A percentile compares a stretch with the other conserved stretches of the same genome.
Evolutionary conservation across 2,888 invertebrate genomes (phyloP).

Genomic region (Gastrophysa polygoni): DNA sequence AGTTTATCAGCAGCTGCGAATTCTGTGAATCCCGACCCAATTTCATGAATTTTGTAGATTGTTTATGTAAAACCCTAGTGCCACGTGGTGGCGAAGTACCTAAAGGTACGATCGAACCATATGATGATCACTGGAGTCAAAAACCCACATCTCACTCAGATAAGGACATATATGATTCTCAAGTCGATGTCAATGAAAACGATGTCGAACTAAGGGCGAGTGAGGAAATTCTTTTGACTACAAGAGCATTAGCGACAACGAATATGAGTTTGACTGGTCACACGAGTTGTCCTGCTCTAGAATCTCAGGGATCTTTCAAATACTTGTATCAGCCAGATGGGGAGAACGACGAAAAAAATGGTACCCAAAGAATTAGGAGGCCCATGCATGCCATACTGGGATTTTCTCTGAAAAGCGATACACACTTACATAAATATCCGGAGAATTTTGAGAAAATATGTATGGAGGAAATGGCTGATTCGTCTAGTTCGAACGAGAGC

Average conservation of each 20-base stretch:
- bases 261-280: slow-evolving; percentile 12
- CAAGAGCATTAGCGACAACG: background rate
- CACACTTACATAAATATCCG: background rate
- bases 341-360: background rate
- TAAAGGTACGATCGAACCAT: background rate
- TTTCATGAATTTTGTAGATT: slow-evolving; percentile 19
- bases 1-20: slow-evolving; percentile 1
- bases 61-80: slow-evolving; percentile 13
- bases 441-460: background rate
- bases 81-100: background rate
- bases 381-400: slow-evolving; percentile 17
- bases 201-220: background rate
- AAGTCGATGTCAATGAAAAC: background rate
- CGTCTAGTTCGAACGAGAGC: slow-evolving; percentile 39
- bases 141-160: background rate
- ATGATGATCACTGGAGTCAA: background rate
- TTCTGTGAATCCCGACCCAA: slow-evolving; percentile 1
- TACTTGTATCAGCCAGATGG: slow-evolving; percentile 16
- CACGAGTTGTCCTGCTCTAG: slow-evolving; percentile 25
- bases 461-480: background rate
- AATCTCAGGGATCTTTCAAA: slow-evolving; percentile 12
- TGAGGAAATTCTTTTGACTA: background rate
- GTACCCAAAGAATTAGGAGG: background rate
- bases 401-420: slow-evolving; percentile 15
- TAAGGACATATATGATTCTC: background rate